Base-by-base conservation (phyloP, 2,888 invertebrate species). In the Clivina fossor region DNA sequence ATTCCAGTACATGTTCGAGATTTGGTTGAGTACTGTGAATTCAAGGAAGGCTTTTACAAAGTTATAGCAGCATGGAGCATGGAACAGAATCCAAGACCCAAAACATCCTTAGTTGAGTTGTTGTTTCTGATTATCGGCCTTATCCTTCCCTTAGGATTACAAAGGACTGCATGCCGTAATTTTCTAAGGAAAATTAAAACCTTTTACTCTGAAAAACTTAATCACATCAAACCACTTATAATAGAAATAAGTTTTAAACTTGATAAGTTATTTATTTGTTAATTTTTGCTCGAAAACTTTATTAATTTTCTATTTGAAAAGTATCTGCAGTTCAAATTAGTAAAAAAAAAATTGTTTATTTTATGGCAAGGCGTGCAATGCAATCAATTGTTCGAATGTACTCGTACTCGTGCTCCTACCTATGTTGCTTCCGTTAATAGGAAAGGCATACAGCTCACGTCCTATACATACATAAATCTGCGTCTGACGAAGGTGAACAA, bases 401-500 rank as follows among this genome's bases (percentile, higher is more conserved):
- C n/a, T n/a, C n/a, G n/a, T n/a, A n/a, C n/a, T n/a, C n/a, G n/a
- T n/a, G n/a, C n/a, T n/a, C n/a, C n/a, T n/a, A n/a, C n/a, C n/a
- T n/a, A n/a, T n/a, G n/a, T n/a, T n/a, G n/a, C 40, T 19, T 28
- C 40, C 30, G 30, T 49, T 40, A 38, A 30, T 49, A 38, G 19
- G 30, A 49, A 26, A 40, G 49, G 40, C 38, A 49, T 40, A 49
- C 26, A 38, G 2, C 18, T 28, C 38, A 49, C 30, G 30, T 24
- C 19, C 49, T 38, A 40, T 49, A 40, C 30, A 30, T 40, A 49
- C 49, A 49, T 49, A 49, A 49, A 49, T 49, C 49, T 49, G 18
- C 38, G 26, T 30, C 38, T 49, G 49, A 49, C 49, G 20, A 49
- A 49, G 49, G 49, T 49, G 49, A 40, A 40, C 49, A 49, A 49